phyloP scores from a whole-genome alignment of 2,113 vertebrate genomes.

The Leptocoma aspasia region DNA sequence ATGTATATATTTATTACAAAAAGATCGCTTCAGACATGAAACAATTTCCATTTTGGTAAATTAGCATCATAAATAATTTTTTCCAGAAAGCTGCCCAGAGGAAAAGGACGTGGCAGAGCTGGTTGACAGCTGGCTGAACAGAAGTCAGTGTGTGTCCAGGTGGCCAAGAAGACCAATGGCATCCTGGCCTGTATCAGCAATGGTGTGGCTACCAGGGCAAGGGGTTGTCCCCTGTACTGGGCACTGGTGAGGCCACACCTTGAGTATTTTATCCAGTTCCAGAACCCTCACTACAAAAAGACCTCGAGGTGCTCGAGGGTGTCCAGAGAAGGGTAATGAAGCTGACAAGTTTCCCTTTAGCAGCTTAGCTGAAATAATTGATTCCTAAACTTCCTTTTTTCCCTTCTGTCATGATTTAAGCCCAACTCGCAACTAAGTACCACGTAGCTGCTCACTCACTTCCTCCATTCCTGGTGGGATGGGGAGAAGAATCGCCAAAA shows the following conservation, averaged over 20 bases:
- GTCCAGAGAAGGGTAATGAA: neutral
- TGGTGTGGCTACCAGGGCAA: neutral
- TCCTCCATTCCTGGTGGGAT: too few relatives aligned
- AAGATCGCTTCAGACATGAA: neutral
- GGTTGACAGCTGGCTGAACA: neutral
- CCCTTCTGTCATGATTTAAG: neutral
- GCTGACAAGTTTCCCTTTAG: neutral
- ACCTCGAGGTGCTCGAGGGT: neutral
- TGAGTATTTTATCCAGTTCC: neutral
- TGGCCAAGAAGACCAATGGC: neutral
- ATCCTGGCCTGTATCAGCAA: neutral
- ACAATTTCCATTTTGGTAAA: neutral
- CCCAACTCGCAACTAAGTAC: too few relatives aligned
- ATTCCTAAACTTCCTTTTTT: neutral
- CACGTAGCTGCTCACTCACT: neutral
- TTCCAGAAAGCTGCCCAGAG: neutral
- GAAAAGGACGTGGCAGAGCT: neutral
- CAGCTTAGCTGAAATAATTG: neutral
- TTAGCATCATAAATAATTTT: neutral
- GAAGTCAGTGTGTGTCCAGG: accelerated
- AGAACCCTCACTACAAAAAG: neutral
- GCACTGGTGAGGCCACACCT: neutral
- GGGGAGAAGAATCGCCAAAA: neutral
- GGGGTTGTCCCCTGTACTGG: neutral
- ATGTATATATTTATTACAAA: neutral